Percentiles rank a stretch among this genome's conserved stretches.
These are phyloP conservation scores for Troilus luridus DNA, from an alignment of 2,888 invertebrate species.

Conservation along the genomic window DNA sequence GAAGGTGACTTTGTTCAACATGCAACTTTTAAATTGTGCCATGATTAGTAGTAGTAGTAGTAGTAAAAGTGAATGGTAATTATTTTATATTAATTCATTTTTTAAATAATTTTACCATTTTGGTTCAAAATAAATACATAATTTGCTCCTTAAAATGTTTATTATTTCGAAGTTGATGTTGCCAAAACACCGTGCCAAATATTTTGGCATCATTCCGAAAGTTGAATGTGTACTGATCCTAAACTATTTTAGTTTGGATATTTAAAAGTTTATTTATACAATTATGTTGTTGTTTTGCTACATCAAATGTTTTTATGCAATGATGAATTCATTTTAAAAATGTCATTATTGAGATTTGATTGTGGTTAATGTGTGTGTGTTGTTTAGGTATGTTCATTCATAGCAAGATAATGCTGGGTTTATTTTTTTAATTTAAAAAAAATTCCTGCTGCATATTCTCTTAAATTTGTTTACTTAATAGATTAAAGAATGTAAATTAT, in stretches of 20 bases:
- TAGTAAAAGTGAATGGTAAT: slow-evolving; percentile 56
- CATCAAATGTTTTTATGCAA: neutral
- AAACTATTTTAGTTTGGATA: slow-evolving; percentile 44
- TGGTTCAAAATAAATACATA: neutral
- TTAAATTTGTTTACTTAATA: no score
- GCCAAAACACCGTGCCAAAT: slow-evolving; percentile 38
- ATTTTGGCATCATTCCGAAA: slow-evolving; percentile 44
- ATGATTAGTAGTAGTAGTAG: slow-evolving; percentile 29
- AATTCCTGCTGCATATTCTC: no score
- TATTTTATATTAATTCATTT: neutral
- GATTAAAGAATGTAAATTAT: no score
- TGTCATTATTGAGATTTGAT: no score
- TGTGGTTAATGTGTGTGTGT: no score
- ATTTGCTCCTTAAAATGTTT: slow-evolving; percentile 5
- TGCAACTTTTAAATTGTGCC: slow-evolving; percentile 34
- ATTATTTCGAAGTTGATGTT: slow-evolving; percentile 23
- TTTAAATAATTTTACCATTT: neutral
- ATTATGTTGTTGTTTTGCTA: neutral
- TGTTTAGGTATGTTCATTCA: no score
- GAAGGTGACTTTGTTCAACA: neutral
- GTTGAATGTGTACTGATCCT: neutral
- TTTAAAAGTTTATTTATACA: neutral
- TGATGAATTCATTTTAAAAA: neutral
- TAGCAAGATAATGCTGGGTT: no score
- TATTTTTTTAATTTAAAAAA: no score